Conservation (phyloP, 2,797 vertebrate genomes). For the Pseudochaenichthys georgianus region DNA sequence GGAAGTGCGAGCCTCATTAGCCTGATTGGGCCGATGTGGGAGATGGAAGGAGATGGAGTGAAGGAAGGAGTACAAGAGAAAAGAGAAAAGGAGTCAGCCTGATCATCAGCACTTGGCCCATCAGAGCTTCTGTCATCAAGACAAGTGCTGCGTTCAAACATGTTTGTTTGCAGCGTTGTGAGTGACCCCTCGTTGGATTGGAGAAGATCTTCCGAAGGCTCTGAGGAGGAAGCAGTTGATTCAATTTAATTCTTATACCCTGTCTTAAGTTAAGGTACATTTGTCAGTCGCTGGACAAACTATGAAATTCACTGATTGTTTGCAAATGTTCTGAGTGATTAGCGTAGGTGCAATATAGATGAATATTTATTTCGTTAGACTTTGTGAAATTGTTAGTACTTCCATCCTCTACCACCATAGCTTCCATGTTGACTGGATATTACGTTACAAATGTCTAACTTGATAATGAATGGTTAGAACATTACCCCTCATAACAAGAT, state of each 20-base stretch:
- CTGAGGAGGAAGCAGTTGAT: conserved; percentile 7
- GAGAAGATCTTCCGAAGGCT: conserved; percentile 32
- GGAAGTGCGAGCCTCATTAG: conserved; percentile 83
- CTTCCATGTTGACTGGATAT: neutral
- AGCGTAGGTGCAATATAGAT: neutral
- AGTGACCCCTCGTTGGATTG: conserved; percentile 13
- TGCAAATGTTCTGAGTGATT: neutral
- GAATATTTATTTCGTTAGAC: neutral
- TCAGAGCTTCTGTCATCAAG: conserved; percentile 68
- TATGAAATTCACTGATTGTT: neutral
- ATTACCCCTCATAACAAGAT: neutral
- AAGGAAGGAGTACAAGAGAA: conserved; percentile 68
- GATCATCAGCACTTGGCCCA: conserved; percentile 78
- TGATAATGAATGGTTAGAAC: neutral
- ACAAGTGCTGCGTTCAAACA: conserved; percentile 48
- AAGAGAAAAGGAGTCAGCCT: conserved; percentile 81
- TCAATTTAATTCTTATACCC: neutral
- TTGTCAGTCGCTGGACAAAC: too few species aligned
- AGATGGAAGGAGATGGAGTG: conserved; percentile 71
- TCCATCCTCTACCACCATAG: neutral
- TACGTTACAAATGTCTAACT: neutral
- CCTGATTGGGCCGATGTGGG: conserved; percentile 81
- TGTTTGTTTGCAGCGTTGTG: conserved; percentile 35
- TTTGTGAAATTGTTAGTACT: neutral
- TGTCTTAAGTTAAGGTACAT: neutral